phyloP scores from a whole-genome alignment of 2,888 invertebrate species.

The Mythimna vitellina region DNA sequence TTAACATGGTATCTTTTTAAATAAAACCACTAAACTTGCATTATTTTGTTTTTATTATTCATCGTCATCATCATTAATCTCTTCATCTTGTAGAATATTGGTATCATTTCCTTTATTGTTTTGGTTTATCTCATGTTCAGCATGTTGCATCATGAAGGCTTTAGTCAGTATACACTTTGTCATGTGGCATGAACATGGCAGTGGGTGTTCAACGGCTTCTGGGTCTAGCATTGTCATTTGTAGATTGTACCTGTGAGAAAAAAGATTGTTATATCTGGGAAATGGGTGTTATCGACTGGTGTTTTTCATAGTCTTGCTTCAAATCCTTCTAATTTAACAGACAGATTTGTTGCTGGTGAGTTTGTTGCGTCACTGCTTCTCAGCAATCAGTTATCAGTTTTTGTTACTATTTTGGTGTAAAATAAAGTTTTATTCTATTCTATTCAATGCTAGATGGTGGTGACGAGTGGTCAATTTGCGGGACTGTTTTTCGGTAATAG shows the following conservation, averaged over 20 bases:
- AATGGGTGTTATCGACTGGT: neutral
- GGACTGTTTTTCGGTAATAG: too few relatives aligned
- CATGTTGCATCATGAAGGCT: slow-evolving; percentile 90
- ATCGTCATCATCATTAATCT: slow-evolving; percentile 67
- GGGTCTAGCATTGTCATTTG: slow-evolving; percentile 93
- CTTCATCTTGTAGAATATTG: slow-evolving; percentile 71
- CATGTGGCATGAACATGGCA: slow-evolving; percentile 94
- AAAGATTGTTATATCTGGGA: neutral
- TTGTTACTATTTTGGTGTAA: too few relatives aligned
- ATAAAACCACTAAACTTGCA: slow-evolving; percentile 20
- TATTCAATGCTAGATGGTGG: too few relatives aligned
- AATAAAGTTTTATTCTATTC: too few relatives aligned
- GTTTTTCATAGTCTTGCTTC: too few relatives aligned
- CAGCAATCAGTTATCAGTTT: too few relatives aligned
- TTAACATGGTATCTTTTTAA: neutral
- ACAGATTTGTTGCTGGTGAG: too few relatives aligned
- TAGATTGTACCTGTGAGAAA: slow-evolving; percentile 91
- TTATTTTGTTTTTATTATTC: slow-evolving; percentile 38
- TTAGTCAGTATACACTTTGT: slow-evolving; percentile 95
- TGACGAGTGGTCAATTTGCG: too few relatives aligned
- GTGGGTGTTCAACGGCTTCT: slow-evolving; percentile 93
- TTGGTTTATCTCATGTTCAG: slow-evolving; percentile 65
- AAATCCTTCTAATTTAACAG: too few relatives aligned
- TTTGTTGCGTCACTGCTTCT: too few relatives aligned
- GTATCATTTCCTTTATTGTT: slow-evolving; percentile 40